Conservation (phyloP, 2,888 invertebrate genomes). For the Drosophila borealis region DNA sequence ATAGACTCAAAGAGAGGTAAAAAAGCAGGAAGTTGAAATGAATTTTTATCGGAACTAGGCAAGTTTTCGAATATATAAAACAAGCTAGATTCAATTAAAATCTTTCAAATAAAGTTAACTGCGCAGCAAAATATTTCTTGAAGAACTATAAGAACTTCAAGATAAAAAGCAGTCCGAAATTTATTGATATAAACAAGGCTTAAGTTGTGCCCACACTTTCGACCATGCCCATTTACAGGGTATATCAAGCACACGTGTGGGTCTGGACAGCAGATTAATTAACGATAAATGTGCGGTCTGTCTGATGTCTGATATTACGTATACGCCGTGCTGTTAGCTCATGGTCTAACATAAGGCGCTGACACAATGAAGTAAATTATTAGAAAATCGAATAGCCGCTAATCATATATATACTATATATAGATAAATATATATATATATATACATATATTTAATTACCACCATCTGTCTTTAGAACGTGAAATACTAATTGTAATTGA, state of each 20-base stretch:
- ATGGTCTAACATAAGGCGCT: constrained; percentile 12
- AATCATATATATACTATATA: constrained; percentile 4
- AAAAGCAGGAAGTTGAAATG: too few relatives aligned
- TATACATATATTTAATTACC: neutral
- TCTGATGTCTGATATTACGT: constrained; percentile 39
- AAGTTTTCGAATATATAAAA: too few relatives aligned
- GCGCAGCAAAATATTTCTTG: too few relatives aligned
- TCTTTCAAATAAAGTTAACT: too few relatives aligned
- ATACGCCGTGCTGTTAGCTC: constrained; percentile 40
- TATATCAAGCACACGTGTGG: constrained; percentile 26
- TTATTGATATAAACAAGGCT: neutral
- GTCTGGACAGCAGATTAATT: constrained; percentile 37
- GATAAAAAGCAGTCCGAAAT: too few relatives aligned
- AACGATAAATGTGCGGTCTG: constrained; percentile 35
- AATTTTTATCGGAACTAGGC: too few relatives aligned
- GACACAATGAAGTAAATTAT: constrained; percentile 10
- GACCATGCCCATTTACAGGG: constrained; percentile 6
- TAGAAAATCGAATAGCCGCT: constrained; percentile 26
- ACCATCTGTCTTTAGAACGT: neutral
- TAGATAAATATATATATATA: constrained; percentile 1
- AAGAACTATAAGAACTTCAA: too few relatives aligned
- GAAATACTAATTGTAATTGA: neutral
- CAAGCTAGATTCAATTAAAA: too few relatives aligned
- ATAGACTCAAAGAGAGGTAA: too few relatives aligned
- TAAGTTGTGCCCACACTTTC: neutral